Conservation (phyloP, 2,888 invertebrate species). For the Pyrrhosoma nymphula region DNA sequence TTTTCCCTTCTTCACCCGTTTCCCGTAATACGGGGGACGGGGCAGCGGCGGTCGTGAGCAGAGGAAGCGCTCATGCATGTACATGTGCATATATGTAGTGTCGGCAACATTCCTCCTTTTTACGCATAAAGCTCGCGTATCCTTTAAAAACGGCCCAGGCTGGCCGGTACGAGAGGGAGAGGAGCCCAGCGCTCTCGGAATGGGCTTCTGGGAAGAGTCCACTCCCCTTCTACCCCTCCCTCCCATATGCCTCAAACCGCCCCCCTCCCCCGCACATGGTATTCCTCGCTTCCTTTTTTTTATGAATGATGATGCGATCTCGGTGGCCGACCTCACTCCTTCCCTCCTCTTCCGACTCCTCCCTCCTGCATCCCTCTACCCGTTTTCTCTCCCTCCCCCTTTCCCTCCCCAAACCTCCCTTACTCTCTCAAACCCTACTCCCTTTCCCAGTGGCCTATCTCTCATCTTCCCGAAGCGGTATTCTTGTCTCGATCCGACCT, state of each 20-base stretch:
- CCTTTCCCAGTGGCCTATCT: background rate
- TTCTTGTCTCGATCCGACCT: background rate
- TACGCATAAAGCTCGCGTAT: background rate
- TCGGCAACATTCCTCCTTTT: background rate
- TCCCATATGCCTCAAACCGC: no score
- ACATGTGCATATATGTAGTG: background rate
- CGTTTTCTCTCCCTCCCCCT: background rate
- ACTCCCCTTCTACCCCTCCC: background rate
- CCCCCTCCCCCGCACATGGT: no score
- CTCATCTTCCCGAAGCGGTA: background rate
- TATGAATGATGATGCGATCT: slow-evolving; percentile 64
- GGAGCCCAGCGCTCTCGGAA: background rate
- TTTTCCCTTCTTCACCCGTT: background rate
- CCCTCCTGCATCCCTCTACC: background rate
- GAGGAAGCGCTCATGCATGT: background rate
- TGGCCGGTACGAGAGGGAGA: background rate
- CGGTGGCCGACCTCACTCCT: background rate
- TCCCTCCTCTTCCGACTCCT: background rate
- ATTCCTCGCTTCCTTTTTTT: slow-evolving; percentile 12
- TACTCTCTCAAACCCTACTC: background rate
- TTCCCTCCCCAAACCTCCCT: background rate
- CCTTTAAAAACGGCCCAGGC: background rate
- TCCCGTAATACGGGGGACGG: no score
- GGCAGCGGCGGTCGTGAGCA: background rate
- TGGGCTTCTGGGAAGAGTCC: background rate